phyloP scores from a whole-genome alignment of 2,888 invertebrate genomes.

The Campopleginae sp. region DNA sequence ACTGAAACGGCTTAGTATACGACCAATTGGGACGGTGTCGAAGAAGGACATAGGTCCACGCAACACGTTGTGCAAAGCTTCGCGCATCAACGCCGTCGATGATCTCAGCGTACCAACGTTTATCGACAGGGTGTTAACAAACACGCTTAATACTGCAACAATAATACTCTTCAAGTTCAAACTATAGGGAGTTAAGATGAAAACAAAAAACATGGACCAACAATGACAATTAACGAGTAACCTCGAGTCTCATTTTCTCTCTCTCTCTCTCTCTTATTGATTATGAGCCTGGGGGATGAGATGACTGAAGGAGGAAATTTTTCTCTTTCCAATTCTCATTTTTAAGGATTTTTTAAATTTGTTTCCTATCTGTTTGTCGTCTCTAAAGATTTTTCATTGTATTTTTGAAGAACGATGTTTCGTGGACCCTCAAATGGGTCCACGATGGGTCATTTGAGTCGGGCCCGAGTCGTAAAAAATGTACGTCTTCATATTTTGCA shows the following conservation, averaged over 20 bases:
- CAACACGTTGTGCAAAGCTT: conserved; percentile 85
- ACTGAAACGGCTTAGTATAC: conserved; percentile 87
- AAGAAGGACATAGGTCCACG: conserved; percentile 87
- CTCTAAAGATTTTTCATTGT: background rate
- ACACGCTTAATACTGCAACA: conserved; percentile 88
- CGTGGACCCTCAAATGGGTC: background rate
- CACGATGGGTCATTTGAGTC: too few species aligned
- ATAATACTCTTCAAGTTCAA: conserved; percentile 60
- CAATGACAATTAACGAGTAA: conserved; percentile 1
- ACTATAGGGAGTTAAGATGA: conserved; percentile 3
- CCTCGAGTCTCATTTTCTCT: background rate
- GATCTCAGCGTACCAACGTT: conserved; percentile 87
- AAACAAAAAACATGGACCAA: conserved; percentile 14
- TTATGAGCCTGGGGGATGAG: conserved; percentile 14
- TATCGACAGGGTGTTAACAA: conserved; percentile 88
- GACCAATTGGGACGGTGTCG: conserved; percentile 87
- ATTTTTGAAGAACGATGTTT: background rate
- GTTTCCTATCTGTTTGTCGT: background rate
- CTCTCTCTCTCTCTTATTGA: too few species aligned
- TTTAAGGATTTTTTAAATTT: background rate
- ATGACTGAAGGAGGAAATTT: background rate
- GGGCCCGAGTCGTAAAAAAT: too few species aligned
- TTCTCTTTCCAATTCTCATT: background rate
- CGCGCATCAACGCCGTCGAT: conserved; percentile 82
- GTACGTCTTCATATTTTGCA: too few species aligned